Percentiles rank a stretch among this genome's conserved stretches.
Evolutionary conservation across 2,888 invertebrate species (phyloP).

Genomic region (Synanthedon formicaeformis): DNA sequence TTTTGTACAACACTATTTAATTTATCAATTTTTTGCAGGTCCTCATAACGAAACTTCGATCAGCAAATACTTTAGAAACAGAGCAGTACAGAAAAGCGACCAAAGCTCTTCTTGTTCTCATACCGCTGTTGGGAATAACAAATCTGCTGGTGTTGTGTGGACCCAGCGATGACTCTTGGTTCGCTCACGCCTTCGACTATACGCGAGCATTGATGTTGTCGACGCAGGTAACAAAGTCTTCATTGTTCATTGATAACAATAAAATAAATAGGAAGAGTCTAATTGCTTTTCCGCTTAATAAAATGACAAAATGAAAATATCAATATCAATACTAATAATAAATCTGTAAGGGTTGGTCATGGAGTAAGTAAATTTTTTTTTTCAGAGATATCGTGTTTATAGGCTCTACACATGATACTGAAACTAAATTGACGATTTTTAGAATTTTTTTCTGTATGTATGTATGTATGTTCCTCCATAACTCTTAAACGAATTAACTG

Average conservation of each 20-base stretch:
- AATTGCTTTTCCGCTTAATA: background rate
- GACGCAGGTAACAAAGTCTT: conserved; percentile 78
- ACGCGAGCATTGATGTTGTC: conserved; percentile 86
- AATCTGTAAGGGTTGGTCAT: too few relatives aligned
- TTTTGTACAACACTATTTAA: too few relatives aligned
- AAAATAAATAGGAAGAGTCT: background rate
- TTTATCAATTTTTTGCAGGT: conserved; percentile 68
- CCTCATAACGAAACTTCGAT: conserved; percentile 91
- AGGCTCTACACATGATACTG: too few relatives aligned
- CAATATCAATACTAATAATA: too few relatives aligned
- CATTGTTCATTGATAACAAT: too few relatives aligned
- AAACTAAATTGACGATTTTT: too few relatives aligned
- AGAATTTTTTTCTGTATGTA: too few relatives aligned
- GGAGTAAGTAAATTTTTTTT: too few relatives aligned
- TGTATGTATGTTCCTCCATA: too few relatives aligned
- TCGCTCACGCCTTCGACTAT: conserved; percentile 81
- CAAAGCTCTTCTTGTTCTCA: conserved; percentile 90
- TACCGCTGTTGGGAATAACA: conserved; percentile 93
- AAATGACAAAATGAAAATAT: background rate
- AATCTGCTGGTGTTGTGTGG: conserved; percentile 88
- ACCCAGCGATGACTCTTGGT: conserved; percentile 81
- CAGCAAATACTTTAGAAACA: conserved; percentile 90
- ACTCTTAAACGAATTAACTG: too few relatives aligned
- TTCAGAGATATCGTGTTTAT: too few relatives aligned
- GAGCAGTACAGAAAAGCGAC: conserved; percentile 92